Percentiles rank a stretch among this genome's conserved stretches.
These are phyloP conservation scores for Ciona savignyi DNA, from an alignment of 23 tunicate genomes.

Conservation along the genomic window DNA sequence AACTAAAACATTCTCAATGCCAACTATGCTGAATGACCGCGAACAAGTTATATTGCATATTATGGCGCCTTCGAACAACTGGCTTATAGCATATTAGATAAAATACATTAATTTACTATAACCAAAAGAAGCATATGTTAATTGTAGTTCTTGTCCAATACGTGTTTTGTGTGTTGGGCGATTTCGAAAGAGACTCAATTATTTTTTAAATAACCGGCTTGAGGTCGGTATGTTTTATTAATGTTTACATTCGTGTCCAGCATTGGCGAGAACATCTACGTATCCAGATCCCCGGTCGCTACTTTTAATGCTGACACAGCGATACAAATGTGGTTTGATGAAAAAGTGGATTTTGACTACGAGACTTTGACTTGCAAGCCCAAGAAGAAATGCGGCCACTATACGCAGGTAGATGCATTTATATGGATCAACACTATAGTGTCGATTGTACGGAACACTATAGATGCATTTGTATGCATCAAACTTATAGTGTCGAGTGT, in stretches of 20 bases:
- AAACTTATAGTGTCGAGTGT: not conserved
- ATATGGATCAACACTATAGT: not conserved
- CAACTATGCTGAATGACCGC: no score
- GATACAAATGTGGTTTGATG: slow-evolving; percentile 60
- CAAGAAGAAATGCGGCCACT: slow-evolving; percentile 52
- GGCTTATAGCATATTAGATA: no score
- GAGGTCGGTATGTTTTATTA: no score
- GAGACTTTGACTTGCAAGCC: slow-evolving; percentile 16
- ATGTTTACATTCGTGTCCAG: slow-evolving; percentile 27
- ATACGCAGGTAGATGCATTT: slow-evolving; percentile 51
- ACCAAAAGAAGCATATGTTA: no score
- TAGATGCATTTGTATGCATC: not conserved
- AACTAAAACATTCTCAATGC: no score
- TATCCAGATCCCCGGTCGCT: not conserved
- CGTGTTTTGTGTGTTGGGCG: no score
- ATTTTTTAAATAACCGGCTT: no score
- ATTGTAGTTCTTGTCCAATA: no score
- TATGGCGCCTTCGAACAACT: no score
- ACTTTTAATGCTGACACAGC: slow-evolving; percentile 16
- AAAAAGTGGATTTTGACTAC: slow-evolving; percentile 34
- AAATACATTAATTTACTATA: no score
- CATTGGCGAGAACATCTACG: slow-evolving; percentile 68
- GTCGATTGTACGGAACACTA: not conserved
- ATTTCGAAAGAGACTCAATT: no score
- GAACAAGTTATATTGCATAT: no score